Evolutionary conservation across 2,888 invertebrate species (phyloP).

Genomic region (Amphimallon solstitiale): DNA sequence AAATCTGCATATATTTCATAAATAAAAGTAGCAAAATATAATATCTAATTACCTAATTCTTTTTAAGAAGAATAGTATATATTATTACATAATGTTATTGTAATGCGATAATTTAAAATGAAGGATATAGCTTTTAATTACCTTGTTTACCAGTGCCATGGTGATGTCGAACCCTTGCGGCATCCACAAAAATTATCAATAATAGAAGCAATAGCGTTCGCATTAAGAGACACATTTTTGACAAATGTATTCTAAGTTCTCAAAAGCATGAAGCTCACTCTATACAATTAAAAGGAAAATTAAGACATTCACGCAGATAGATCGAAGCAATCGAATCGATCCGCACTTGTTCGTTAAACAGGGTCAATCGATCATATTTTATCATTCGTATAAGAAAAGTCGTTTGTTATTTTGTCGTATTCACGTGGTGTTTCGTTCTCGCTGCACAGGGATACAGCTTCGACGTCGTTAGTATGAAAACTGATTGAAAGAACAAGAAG

Average conservation of each 20-base stretch:
- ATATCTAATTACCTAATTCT: too few relatives aligned
- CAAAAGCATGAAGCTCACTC: constrained; percentile 31
- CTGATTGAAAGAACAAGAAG: constrained; percentile 51
- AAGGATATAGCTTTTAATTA: constrained; percentile 36
- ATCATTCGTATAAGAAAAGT: constrained; percentile 20
- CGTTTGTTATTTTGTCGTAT: constrained; percentile 36
- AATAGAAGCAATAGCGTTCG: constrained; percentile 36
- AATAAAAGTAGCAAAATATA: too few relatives aligned
- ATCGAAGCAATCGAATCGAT: constrained; percentile 22
- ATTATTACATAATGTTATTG: not conserved
- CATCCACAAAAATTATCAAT: constrained; percentile 40
- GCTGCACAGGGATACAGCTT: constrained; percentile 49
- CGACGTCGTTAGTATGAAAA: constrained; percentile 53
- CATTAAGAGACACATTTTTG: constrained; percentile 42
- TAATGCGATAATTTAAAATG: not conserved
- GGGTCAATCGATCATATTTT: constrained; percentile 27
- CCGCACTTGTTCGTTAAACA: constrained; percentile 12
- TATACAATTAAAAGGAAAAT: constrained; percentile 18
- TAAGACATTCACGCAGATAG: constrained; percentile 31
- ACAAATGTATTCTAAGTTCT: constrained; percentile 15
- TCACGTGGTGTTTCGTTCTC: constrained; percentile 39
- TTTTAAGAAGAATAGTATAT: too few relatives aligned
- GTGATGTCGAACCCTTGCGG: constrained; percentile 49
- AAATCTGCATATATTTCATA: too few relatives aligned
- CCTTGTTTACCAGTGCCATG: constrained; percentile 53